Percentiles rank a stretch among this genome's conserved stretches.
These are phyloP conservation scores for Distichodus sexfasciatus DNA, from an alignment of 2,797 vertebrate genomes.

Conservation along the genomic window DNA sequence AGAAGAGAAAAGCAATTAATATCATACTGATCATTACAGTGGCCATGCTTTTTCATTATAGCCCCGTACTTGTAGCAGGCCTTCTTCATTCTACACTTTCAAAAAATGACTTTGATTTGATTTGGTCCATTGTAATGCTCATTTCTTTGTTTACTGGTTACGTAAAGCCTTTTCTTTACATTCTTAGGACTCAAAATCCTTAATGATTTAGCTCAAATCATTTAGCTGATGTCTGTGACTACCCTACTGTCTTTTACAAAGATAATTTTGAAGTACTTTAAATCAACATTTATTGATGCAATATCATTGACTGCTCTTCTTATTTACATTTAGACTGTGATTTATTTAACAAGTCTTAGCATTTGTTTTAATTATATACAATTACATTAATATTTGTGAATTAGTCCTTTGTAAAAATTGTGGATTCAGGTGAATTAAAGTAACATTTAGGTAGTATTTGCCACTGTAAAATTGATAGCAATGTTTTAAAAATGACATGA, in stretches of 20 bases:
- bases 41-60: slow-evolving; percentile 40
- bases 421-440: no score
- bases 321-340: slow-evolving; percentile 5
- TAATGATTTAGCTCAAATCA: not conserved
- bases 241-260: no score
- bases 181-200: not conserved
- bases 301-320: no score
- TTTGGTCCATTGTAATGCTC: not conserved
- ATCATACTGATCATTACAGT: slow-evolving; percentile 52
- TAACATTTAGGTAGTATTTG: no score
- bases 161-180: not conserved
- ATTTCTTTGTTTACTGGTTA: not conserved
- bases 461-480: no score
- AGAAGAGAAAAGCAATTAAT: slow-evolving; percentile 56
- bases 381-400: no score
- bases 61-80: not conserved
- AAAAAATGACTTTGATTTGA: not conserved
- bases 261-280: not conserved
- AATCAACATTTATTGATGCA: not conserved
- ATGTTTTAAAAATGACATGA: no score
- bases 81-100: not conserved
- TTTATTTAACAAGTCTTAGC: not conserved
- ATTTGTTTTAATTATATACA: no score
- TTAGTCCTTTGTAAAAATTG: no score
- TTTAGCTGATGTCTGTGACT: no score